A percentile compares a stretch with the other conserved stretches of the same genome.
Conservation (phyloP, 2,888 invertebrate genomes). For the Mamestra brassicae region DNA sequence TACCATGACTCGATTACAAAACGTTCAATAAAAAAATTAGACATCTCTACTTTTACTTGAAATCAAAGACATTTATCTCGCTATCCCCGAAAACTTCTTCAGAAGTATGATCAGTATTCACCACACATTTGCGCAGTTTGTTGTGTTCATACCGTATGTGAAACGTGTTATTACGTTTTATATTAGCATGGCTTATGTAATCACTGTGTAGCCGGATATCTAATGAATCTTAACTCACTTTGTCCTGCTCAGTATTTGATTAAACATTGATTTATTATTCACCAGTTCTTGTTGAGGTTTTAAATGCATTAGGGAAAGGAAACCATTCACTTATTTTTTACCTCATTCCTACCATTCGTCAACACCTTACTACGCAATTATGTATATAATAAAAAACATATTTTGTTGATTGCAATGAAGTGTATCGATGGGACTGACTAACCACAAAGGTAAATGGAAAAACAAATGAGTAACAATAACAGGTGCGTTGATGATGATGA, state of each 20-base stretch:
- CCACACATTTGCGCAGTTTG: conserved; percentile 47
- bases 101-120: conserved; percentile 28
- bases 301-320: conserved; percentile 11
- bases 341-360: neutral
- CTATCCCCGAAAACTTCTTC: neutral
- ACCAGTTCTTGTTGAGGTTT: neutral
- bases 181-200: conserved; percentile 66
- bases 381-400: neutral
- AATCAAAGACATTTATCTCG: neutral
- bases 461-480: neutral
- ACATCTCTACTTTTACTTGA: neutral
- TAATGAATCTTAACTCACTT: conserved; percentile 18
- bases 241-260: conserved; percentile 21
- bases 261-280: conserved; percentile 16
- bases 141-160: conserved; percentile 23
- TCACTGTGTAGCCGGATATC: conserved; percentile 52
- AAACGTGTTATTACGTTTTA: conserved; percentile 53
- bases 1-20: neutral
- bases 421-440: neutral
- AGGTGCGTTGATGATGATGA: neutral
- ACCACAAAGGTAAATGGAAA: conserved; percentile 9
- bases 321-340: neutral
- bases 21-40: neutral
- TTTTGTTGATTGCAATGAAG: conserved; percentile 6
- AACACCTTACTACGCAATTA: neutral